These are phyloP conservation scores for Rhinolophus sinicus DNA, from an alignment of 2,113 vertebrate species.

Conservation along the genomic window DNA sequence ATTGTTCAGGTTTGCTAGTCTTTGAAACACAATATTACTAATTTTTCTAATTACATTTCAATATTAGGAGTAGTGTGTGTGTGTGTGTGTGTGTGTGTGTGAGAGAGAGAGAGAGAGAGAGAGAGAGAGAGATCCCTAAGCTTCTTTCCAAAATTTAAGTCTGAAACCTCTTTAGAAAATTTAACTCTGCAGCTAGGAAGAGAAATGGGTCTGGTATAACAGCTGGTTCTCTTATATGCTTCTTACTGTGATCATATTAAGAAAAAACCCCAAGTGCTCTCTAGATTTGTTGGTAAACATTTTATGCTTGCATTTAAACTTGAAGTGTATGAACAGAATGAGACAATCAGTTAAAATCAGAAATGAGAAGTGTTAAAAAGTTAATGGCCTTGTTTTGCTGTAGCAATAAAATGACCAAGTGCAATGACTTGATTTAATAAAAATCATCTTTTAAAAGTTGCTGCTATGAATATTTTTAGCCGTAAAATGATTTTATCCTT, in stretches of 20 bases:
- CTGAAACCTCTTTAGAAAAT: slow-evolving; percentile 51
- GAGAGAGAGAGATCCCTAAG: not conserved
- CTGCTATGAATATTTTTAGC: slow-evolving; percentile 87
- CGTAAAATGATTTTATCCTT: slow-evolving; percentile 72
- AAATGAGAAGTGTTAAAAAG: slow-evolving; percentile 71
- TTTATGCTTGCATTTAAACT: slow-evolving; percentile 72
- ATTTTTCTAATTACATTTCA: slow-evolving; percentile 58
- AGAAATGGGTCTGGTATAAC: slow-evolving; percentile 41
- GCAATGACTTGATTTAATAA: slow-evolving; percentile 87
- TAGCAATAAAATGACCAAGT: slow-evolving; percentile 90
- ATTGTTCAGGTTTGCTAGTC: slow-evolving; percentile 60
- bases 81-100: not conserved
- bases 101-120: not conserved
- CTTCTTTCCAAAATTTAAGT: slow-evolving; percentile 18
- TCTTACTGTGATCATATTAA: slow-evolving; percentile 63
- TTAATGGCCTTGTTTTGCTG: slow-evolving; percentile 85
- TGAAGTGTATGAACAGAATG: slow-evolving; percentile 67
- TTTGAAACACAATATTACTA: slow-evolving; percentile 59
- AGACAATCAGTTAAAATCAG: slow-evolving; percentile 85
- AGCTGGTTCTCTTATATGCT: slow-evolving; percentile 13
- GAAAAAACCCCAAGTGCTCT: slow-evolving; percentile 45
- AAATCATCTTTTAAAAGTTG: slow-evolving; percentile 80
- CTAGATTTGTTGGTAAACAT: slow-evolving; percentile 48
- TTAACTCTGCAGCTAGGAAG: slow-evolving; percentile 51
- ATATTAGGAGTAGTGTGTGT: slow-evolving; percentile 19